A percentile compares a stretch with the other conserved stretches of the same genome.
phyloP scores from a whole-genome alignment of 2,888 invertebrate species.

The Cerceris rybyensis region DNA sequence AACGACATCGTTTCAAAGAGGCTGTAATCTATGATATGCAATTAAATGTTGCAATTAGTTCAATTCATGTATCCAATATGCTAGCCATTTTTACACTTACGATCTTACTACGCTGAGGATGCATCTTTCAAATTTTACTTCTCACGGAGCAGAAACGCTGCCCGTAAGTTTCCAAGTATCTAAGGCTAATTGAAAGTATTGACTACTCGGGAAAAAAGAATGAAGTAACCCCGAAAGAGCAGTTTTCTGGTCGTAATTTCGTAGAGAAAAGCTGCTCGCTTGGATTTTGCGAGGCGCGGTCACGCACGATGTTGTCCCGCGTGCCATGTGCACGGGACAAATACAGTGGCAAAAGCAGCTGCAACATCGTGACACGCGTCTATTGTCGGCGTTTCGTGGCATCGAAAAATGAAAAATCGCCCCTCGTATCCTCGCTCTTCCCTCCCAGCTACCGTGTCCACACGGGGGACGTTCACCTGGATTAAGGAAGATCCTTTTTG shows the following conservation, averaged over 20 bases:
- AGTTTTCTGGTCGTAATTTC: conserved; percentile 25
- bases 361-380: conserved; percentile 80
- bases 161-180: neutral
- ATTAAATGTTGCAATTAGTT: too few species aligned
- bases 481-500: conserved; percentile 54
- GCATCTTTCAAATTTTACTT: neutral
- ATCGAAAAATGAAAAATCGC: conserved; percentile 81
- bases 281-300: conserved; percentile 66
- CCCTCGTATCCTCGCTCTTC: conserved; percentile 45
- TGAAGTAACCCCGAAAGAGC: conserved; percentile 12
- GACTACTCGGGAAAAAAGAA: too few species aligned
- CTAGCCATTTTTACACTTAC: too few species aligned
- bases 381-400: conserved; percentile 80
- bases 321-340: conserved; percentile 79
- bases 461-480: conserved; percentile 77
- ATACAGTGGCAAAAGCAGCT: conserved; percentile 78
- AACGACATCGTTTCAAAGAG: too few species aligned
- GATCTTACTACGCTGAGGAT: neutral
- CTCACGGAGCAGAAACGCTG: too few species aligned
- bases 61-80: too few species aligned
- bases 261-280: conserved; percentile 45
- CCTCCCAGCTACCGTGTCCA: conserved; percentile 6
- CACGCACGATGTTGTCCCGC: conserved; percentile 56
- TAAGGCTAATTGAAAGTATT: too few species aligned
- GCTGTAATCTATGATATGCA: too few species aligned